Evolutionary conservation across 2,888 invertebrate genomes (phyloP).

Genomic region (Eurytoma adleriae): DNA sequence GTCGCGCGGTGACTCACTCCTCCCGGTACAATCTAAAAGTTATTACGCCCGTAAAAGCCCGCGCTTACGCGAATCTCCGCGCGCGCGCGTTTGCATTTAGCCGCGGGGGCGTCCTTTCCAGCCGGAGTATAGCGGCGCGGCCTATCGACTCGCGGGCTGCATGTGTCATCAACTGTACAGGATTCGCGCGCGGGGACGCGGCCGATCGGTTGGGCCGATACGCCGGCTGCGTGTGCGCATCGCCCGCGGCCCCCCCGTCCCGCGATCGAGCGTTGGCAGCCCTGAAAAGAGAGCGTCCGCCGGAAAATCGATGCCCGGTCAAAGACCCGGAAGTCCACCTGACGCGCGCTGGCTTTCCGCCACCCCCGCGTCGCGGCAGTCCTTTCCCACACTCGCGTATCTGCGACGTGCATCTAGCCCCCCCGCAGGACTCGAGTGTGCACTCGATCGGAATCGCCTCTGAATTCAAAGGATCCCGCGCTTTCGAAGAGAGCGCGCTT

Average conservation of each 20-base stretch:
- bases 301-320: slow-evolving; percentile 54
- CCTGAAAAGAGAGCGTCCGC: slow-evolving; percentile 32
- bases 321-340: slow-evolving; percentile 58
- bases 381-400: not conserved
- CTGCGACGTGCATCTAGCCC: not conserved
- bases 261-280: slow-evolving; percentile 38
- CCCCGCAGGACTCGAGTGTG: slow-evolving; percentile 21
- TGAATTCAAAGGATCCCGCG: slow-evolving; percentile 33
- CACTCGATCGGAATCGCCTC: slow-evolving; percentile 40
- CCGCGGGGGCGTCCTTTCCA: not conserved
- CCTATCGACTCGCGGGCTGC: not conserved
- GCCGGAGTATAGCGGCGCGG: not conserved
- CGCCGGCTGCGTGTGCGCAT: not conserved
- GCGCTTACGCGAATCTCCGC: not conserved
- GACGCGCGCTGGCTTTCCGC: slow-evolving; percentile 24
- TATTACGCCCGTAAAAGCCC: no score
- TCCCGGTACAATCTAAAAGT: no score
- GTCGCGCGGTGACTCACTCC: no score
- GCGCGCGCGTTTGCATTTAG: not conserved
- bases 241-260: not conserved
- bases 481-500: not conserved
- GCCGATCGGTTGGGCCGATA: not conserved
- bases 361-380: not conserved
- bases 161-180: not conserved
- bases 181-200: not conserved